Evolutionary conservation across 2,797 vertebrate species (phyloP), one percentile per base, ranked within the genome.

Genomic region (Syndactyla subalaris): DNA sequence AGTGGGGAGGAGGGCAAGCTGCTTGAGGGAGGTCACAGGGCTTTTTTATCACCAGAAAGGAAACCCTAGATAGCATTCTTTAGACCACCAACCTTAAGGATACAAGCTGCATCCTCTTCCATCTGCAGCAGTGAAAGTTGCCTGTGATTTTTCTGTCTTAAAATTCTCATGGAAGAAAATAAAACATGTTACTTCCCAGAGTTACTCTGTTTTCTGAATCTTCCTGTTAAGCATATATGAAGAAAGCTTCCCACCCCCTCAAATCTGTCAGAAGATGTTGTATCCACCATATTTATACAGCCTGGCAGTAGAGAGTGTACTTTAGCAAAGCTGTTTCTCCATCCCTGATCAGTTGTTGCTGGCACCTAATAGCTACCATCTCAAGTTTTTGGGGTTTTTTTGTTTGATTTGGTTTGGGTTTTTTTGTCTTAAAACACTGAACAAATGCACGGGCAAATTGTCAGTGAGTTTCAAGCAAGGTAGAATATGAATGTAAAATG

Each of bases 31-130:
- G 14, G 7, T n/a, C 8, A 20, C 7, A 36, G 11, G 14, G 24
- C 17, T 38, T 58, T 51, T 61, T 86, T 12, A 22, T 66, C 26
- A 32, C 17, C 14, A 45, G 36, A 2, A 2, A 4, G 26, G 54
- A 88, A 38, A 63, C n/a, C 0, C 4, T 63, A 9, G 7, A 8
- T 10, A 0, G 0, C 1, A 2, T 61, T 74, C 36, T 48, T 49
- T 41, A 20, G 19, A 19, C 32, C 34, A 39, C 34, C 16, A 7
- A 21, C 45, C 57, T 52, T 12, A 7, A 20, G 71, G 43, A 45
- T 32, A 12, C 19, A 58, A 72, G 19, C 16, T 32, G 16, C 2
- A 1, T 36, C 59, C 17, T 76, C 15, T n/a, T 85, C 45, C 34
- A 23, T 75, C 48, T 66, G 51, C 66, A 39, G 39, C 18, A 77